Conservation (phyloP, 2,797 vertebrate genomes). For the Alca torda region DNA sequence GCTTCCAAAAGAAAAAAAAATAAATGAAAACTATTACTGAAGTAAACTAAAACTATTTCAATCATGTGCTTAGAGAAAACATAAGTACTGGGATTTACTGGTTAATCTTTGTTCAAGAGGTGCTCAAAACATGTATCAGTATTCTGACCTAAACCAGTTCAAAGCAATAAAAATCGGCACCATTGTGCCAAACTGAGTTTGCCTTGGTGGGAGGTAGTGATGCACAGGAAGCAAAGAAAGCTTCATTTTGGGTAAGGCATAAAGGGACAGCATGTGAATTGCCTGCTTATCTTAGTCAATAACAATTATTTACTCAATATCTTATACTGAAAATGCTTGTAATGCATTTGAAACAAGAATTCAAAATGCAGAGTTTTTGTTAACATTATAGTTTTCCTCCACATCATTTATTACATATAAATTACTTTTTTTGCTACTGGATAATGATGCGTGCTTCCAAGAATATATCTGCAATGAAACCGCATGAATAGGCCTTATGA, state of each 20-base stretch:
- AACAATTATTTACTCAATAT: too few relatives aligned
- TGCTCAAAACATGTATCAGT: accelerated
- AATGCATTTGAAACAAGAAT: not conserved
- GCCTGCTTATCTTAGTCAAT: not conserved
- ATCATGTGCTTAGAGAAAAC: not conserved
- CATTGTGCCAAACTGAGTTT: not conserved
- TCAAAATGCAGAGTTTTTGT: not conserved
- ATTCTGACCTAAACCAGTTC: not conserved
- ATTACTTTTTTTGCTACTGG: not conserved
- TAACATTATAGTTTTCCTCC: not conserved
- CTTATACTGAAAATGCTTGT: not conserved
- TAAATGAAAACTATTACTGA: not conserved
- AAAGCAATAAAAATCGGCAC: not conserved
- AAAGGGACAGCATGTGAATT: not conserved
- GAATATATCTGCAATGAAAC: not conserved
- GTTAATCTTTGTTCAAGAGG: not conserved
- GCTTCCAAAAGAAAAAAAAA: not conserved
- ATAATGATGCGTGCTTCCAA: not conserved
- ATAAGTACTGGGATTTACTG: not conserved
- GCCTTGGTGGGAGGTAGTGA: not conserved
- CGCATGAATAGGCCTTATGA: not conserved
- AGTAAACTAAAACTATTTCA: not conserved
- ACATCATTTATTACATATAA: not conserved
- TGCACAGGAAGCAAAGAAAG: not conserved
- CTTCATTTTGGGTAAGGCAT: not conserved